Percentiles rank a stretch among this genome's conserved stretches.
These are phyloP conservation scores for Triplophysa rosa DNA, from an alignment of 2,113 vertebrate species.

Conservation along the genomic window DNA sequence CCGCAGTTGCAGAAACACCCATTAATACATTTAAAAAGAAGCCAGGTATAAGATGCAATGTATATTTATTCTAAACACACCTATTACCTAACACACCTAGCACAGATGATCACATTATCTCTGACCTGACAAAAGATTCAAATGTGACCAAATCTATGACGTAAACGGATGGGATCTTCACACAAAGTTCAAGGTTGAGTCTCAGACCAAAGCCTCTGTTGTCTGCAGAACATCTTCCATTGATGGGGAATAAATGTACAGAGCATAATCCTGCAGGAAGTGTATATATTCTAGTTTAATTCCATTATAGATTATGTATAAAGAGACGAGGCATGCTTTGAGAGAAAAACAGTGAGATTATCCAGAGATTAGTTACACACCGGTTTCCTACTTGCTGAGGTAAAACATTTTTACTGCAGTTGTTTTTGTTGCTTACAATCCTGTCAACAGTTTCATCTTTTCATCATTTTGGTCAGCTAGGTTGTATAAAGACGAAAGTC, in stretches of 20 bases:
- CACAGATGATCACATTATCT: neutral
- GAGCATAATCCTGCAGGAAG: no score
- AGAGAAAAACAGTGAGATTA: neutral
- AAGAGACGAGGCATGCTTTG: neutral
- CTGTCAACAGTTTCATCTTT: neutral
- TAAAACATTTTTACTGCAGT: neutral
- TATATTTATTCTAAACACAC: neutral
- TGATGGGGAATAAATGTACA: neutral
- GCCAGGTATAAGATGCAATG: no score
- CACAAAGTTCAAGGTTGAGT: neutral
- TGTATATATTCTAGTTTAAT: neutral
- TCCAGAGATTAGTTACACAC: neutral
- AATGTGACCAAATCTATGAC: neutral
- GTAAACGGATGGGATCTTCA: neutral
- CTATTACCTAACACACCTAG: neutral
- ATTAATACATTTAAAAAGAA: neutral
- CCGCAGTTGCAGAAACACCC: no score
- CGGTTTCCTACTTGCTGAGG: neutral
- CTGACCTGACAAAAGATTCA: neutral
- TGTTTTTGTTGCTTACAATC: constrained; percentile 9
- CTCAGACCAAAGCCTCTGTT: neutral
- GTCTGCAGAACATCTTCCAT: neutral
- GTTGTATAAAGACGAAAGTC: no score
- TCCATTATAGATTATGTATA: neutral
- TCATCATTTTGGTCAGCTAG: no score